Evolutionary conservation across 2,888 invertebrate genomes (phyloP).

Genomic region (Lasius fuliginosus): DNA sequence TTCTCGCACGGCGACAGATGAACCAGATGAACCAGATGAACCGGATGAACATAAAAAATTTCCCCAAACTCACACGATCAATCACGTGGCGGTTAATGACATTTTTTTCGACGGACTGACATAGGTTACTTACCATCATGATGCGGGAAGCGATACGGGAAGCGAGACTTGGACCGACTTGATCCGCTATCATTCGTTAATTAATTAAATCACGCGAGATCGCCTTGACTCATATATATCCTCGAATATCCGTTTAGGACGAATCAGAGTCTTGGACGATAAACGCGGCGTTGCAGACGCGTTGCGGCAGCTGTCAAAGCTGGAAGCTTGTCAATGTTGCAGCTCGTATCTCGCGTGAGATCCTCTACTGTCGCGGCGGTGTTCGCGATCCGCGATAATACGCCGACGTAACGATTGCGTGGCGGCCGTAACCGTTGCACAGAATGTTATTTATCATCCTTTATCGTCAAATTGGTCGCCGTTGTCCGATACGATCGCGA

Average conservation of each 20-base stretch:
- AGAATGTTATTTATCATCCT: conserved; percentile 1
- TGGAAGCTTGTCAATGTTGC: not conserved
- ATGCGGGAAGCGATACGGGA: not conserved
- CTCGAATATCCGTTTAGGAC: not conserved
- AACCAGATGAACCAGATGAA: not conserved
- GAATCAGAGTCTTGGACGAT: not conserved
- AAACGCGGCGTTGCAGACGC: not conserved
- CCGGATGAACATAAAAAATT: not conserved
- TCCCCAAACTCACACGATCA: not conserved
- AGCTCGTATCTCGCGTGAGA: not conserved
- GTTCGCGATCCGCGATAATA: not conserved
- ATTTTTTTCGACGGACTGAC: not conserved
- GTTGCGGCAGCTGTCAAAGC: not conserved
- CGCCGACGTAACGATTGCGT: not conserved
- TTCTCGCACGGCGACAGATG: not conserved
- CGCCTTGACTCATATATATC: not conserved
- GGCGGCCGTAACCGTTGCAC: too few relatives aligned
- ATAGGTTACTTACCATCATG: conserved; percentile 29
- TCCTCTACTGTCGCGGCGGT: conserved; percentile 4
- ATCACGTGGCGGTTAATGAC: not conserved
- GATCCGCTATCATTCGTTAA: not conserved
- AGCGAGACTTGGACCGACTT: not conserved
- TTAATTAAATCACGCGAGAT: not conserved
- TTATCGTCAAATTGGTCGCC: not conserved
- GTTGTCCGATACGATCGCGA: not conserved